Base-by-base conservation (phyloP, 2,113 vertebrate species). In the Oceanites oceanicus region DNA sequence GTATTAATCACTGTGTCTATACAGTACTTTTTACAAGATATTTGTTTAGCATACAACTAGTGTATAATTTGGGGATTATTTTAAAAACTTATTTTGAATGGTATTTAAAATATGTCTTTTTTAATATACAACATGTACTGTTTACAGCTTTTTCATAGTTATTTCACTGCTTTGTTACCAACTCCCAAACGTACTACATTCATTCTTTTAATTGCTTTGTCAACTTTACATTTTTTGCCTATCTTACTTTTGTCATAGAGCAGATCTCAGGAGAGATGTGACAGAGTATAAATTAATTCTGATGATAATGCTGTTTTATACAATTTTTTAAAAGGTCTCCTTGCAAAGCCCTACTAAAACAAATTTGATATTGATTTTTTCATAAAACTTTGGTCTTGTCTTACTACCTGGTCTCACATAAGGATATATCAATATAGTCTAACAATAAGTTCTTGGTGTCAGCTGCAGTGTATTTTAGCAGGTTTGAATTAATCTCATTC, bases 291-390 rank as follows among this genome's bases (percentile, higher is more conserved):
- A 95, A 93, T 84, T 74, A 81, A 92, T 88, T 63, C 52, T 53
- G 70, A 55, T 68, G 49, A 76, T 77, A 18, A 18, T 72, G 47
- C 72, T 67, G 19, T 6, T 80, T 62, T 40, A 40, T 67, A 76
- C 2, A 5, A 71, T 71, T 95, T 95, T 95, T 94, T 66, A 71
- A 88, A 71, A 95, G 67, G 47, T 78, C 74, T 90, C 62, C 79
- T 83, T 86, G 72, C 65, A 84, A 88, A 94, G 26, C 42, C 44
- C n/a, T 81, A n/a, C 82, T 78, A 56, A 94, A 96, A 80, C 55
- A 90, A 86, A 92, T 93, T 88, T 67, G 23, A 53, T 93, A 95
- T 85, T 86, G 75, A 94, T 90, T 94, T 96, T 86, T 74, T 88
- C 58, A 74, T 90, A 84, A 86, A 86, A 85, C 21, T 72, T 34